Base-by-base conservation (phyloP, 2,888 invertebrate species). In the Drosophila mettleri region DNA sequence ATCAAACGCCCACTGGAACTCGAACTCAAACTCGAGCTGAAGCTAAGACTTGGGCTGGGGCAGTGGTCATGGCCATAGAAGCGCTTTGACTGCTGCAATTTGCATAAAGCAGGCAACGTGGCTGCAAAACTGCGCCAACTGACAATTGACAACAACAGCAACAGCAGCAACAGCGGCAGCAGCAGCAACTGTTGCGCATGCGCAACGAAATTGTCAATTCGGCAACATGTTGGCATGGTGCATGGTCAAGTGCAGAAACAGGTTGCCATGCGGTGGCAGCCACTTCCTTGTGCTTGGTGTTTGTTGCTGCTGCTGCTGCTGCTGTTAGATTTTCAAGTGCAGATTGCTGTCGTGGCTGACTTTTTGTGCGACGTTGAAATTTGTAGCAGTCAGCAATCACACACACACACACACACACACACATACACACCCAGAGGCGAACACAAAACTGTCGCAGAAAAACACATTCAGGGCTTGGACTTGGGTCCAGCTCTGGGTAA, bases 171-270 rank as follows among this genome's bases (percentile, higher is more conserved):
- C 49, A 24, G 45, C 71, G 12, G 6, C 12, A 69, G 31, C 67
- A n/a, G 34, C 67, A 57, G 51, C 76, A 76, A 69, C 69, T 52
- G 65, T 69, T 53, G 70, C 72, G 71, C 69, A 81, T 77, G 73
- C 67, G 74, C 74, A 77, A 54, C 76, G 80, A 77, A 79, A 85
- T 80, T 86, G 84, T 80, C 90, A 90, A 89, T 88, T 87, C 83
- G 89, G 86, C 87, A 90, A 89, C 89, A 90, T 90, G 90, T 89
- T 89, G 88, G 72, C 55, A 59, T 43, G 55, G 73, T 69, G 69
- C 87, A 89, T 90, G 90, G 89, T 90, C 90, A 90, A 90, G 88
- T 90, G 90, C 83, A 74, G 65, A 78, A 83, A 83, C 83, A 83
- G 83, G 86, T 87, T 88, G 82, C 73, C 64, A 72, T 59, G 55